A percentile compares a stretch with the other conserved stretches of the same genome.
These are phyloP conservation scores for Leptarthrus brevirostris DNA, from an alignment of 2,888 invertebrate species.

Conservation along the genomic window DNA sequence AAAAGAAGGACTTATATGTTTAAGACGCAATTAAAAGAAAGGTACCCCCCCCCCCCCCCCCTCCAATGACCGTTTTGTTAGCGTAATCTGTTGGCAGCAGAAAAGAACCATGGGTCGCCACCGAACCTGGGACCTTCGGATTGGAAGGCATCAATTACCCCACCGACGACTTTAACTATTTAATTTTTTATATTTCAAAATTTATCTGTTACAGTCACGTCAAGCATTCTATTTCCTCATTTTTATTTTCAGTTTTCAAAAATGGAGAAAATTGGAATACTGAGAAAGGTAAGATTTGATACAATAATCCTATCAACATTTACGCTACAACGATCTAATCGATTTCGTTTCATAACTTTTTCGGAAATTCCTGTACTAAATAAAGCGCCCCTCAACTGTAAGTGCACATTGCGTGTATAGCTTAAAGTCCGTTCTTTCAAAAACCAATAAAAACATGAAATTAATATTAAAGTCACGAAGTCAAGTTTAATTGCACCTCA, in stretches of 20 bases:
- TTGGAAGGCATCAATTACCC: too few species aligned
- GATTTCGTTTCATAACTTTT: too few species aligned
- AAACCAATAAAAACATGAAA: neutral
- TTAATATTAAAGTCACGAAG: constrained; percentile 34
- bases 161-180: too few species aligned
- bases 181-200: neutral
- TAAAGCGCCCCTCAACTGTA: neutral
- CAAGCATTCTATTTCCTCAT: neutral
- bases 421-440: neutral
- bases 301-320: too few species aligned
- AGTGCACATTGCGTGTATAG: neutral
- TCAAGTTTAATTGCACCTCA: constrained; percentile 43
- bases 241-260: neutral
- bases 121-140: too few species aligned
- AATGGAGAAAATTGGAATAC: constrained; percentile 10
- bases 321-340: too few species aligned
- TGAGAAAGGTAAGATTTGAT: constrained; percentile 5
- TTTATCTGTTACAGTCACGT: neutral
- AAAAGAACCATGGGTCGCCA: too few species aligned
- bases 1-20: too few species aligned
- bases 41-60: too few species aligned
- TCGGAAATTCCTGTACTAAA: neutral
- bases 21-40: too few species aligned
- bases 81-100: too few species aligned
- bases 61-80: too few species aligned